phyloP scores from a whole-genome alignment of 2,888 invertebrate species.

The Baronia brevicornis region DNA sequence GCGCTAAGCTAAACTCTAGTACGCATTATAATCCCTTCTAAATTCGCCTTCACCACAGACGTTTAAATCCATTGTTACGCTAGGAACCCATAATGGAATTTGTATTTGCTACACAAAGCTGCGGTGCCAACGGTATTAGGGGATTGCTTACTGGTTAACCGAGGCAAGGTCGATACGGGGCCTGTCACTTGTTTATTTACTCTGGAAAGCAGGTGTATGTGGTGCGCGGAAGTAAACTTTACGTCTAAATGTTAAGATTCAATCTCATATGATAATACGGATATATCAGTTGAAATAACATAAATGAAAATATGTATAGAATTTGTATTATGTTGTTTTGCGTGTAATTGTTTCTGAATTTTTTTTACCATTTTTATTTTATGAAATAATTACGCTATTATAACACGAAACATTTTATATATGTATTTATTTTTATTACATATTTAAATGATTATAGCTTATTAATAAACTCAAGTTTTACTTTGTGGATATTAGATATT shows the following conservation, averaged over 20 bases:
- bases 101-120: slow-evolving; percentile 1
- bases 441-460: no score
- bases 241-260: neutral
- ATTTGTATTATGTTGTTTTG: no score
- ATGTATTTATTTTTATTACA: no score
- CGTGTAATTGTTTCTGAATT: no score
- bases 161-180: slow-evolving; percentile 39
- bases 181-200: slow-evolving; percentile 15
- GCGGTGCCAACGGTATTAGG: slow-evolving; percentile 40
- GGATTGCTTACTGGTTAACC: slow-evolving; percentile 36
- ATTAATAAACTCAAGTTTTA: no score
- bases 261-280: neutral
- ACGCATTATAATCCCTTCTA: neutral
- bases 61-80: slow-evolving; percentile 13
- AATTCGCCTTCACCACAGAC: slow-evolving; percentile 5
- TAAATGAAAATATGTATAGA: no score
- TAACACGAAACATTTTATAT: no score
- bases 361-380: no score
- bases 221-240: slow-evolving; percentile 2
- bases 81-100: slow-evolving; percentile 5
- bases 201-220: neutral
- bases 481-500: no score
- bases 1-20: neutral
- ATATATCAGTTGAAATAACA: no score
- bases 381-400: no score